Evolutionary conservation across 2,888 invertebrate species (phyloP), one percentile per base, ranked within the genome.

Genomic region (Lycia hirtaria): DNA sequence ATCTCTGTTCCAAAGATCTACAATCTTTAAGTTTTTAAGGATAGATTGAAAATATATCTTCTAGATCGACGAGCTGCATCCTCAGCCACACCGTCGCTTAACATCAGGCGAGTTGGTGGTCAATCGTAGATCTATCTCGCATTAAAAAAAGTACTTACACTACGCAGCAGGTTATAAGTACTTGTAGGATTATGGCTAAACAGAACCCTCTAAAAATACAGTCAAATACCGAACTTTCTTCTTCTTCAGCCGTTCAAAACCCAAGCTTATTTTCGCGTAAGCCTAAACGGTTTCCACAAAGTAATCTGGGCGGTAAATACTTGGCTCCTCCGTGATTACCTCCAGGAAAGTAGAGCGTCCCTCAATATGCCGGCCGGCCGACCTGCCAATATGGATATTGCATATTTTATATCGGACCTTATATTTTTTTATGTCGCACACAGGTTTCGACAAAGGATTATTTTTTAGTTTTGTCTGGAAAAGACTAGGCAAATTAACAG

Each of bases 361-460:
- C 66, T 81, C 90, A 89, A 89, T 90, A 90, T 88, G 88, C 78
- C 81, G 69, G 69, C 62, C 70, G 70, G 67, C 71, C 68, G 72
- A 71, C 70, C 65, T 63, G 67, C 85, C 91, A 92, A 92, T 92
- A 90, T 89, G 91, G 88, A 85, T 84, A 82, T 84, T 88, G 82
- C 88, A 87, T 89, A 89, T 89, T 88, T 88, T 83, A 88, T 75
- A 72, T 71, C 64, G 74, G 78, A 80, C 77, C 82, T 80, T 78
- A 78, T 77, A 81, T 81, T 84, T 83, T n/a, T 70, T 85, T 81
- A 76, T 81, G 78, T 73, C 74, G 69, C 71, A 64, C 72, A 72
- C 73, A 67, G 72, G 71, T 65, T 66, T 54, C 58, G 47, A 26
- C 73, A 56, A 6, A 7, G 62, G 61, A 12, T 15, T 40, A 59